Conservation (phyloP, 1,140 invertebrate species). For the Euglossa dilemma region DNA sequence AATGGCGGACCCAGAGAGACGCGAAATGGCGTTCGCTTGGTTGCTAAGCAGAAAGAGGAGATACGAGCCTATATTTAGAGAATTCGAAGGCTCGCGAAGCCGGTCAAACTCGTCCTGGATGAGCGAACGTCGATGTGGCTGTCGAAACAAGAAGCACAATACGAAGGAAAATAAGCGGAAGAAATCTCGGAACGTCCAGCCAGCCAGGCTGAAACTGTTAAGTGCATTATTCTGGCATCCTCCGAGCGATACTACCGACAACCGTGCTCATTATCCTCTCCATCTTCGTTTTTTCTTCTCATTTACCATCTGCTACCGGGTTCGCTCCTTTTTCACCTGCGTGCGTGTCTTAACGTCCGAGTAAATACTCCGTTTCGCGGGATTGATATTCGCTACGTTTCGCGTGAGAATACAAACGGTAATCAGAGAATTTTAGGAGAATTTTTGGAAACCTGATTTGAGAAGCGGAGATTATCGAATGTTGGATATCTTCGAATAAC, state of each 20-base stretch:
- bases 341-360: too few species aligned
- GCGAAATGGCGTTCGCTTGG: too few species aligned
- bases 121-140: conserved; percentile 47
- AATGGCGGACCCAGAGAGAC: background rate
- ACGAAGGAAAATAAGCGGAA: background rate
- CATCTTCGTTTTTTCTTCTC: background rate
- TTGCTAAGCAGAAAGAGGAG: background rate
- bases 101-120: conserved; percentile 36
- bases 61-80: background rate
- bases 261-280: background rate
- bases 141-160: conserved; percentile 37
- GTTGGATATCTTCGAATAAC: too few species aligned
- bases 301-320: background rate
- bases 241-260: background rate
- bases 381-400: too few species aligned
- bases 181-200: background rate
- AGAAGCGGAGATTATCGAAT: too few species aligned
- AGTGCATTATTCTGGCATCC: background rate
- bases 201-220: background rate
- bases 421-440: too few species aligned
- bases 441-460: too few species aligned
- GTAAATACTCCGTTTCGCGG: too few species aligned
- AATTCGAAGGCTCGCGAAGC: background rate
- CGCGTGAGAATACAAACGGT: too few species aligned
- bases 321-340: background rate